Base-by-base conservation (phyloP, 1,140 invertebrate genomes). In the Macrobrachium rosenbergii region DNA sequence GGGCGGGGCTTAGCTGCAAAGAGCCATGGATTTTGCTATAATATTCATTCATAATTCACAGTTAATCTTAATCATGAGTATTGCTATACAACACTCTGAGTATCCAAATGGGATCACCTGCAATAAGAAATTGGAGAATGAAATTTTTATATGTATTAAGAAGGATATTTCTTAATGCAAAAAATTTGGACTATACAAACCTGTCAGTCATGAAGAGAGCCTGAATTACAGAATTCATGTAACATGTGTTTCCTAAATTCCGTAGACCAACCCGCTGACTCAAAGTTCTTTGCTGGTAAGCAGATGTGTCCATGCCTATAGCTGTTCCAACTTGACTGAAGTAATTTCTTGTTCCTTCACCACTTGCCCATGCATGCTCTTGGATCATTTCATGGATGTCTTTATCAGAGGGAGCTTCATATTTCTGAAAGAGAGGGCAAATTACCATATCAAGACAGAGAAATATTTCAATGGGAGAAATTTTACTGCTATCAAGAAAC, bases 241-340 rank as follows among this genome's bases (percentile, higher is more conserved):
- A 97, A 91, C 96, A 97, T 0, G 96, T 97, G 89, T 97, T 97
- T 17, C 96, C 96, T 21, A 97, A 92, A 93, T 98, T 98, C 10
- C 94, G 93, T 1, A 98, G 92, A 0, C 97, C 97, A 0, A 78
- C 88, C 16, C 69, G 82, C 59, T 87, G 83, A n/a, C 64, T 19
- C 2, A 58, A 37, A 0, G 73, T 62, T 83, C 87, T 77, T 64
- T 88, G 80, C 37, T 88, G 87, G 19, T 88, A 88, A 10, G 59
- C 82, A 11, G 62, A 21, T 3, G 52, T 64, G 23, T 45, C 67
- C 45, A 77, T 73, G n/a, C 64, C 64, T 19, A 64, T 60, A 1
- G 62, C 43, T 16, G 58, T 10, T 43, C 52, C 72, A 17, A 60
- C 45, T 59, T 60, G 81, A 23, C 79, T 87, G 80, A 60, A 69